Conservation (phyloP, 2,888 invertebrate genomes). For the Cenopis cana region DNA sequence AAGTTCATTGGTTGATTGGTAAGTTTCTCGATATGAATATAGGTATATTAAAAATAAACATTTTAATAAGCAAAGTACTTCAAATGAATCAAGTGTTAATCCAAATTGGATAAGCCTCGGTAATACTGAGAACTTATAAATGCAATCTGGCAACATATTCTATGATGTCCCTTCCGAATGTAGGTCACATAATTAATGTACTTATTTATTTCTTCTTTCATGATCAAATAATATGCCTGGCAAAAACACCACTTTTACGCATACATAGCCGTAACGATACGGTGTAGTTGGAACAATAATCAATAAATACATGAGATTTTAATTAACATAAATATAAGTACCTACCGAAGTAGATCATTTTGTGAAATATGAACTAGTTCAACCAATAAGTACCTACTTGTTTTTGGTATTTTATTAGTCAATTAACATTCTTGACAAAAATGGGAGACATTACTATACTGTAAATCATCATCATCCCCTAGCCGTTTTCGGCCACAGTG, state of each 20-base stretch:
- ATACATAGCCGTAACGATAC: no score
- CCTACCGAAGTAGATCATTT: no score
- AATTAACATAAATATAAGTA: no score
- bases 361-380: neutral
- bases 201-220: neutral
- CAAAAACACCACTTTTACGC: neutral
- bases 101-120: no score
- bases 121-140: neutral
- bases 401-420: neutral
- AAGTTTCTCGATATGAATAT: neutral
- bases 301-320: no score
- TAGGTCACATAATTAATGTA: neutral
- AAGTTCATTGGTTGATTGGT: neutral
- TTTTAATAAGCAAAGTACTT: neutral
- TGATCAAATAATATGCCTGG: neutral
- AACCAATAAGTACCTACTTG: neutral
- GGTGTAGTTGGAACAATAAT: neutral
- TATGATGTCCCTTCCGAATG: neutral
- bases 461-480: no score
- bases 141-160: neutral
- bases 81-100: no score
- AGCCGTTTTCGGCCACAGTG: no score
- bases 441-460: neutral
- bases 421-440: conserved; percentile 14
- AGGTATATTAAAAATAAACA: no score